A percentile compares a stretch with the other conserved stretches of the same genome.
phyloP scores from a whole-genome alignment of 2,113 vertebrate genomes.

The Notiomystis cincta region DNA sequence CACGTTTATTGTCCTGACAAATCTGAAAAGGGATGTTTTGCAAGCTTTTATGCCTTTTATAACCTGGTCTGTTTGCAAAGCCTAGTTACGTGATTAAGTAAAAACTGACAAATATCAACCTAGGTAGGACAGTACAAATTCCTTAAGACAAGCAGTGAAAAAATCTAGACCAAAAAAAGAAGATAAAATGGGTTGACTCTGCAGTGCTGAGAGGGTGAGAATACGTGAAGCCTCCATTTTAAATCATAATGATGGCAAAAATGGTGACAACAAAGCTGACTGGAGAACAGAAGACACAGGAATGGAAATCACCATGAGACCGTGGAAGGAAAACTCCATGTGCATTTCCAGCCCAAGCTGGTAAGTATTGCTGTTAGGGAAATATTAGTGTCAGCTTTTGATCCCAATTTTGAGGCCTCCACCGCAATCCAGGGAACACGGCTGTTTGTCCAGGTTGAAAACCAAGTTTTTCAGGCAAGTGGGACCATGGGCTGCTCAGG shows the following conservation, averaged over 20 bases:
- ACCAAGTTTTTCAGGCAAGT: not conserved
- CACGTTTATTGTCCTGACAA: not conserved
- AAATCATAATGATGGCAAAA: not conserved
- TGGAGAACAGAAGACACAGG: not conserved
- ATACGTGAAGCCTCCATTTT: not conserved
- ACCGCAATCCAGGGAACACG: not conserved
- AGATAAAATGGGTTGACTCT: not conserved
- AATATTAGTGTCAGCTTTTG: not conserved
- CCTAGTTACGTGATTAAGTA: not conserved
- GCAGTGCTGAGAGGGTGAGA: not conserved
- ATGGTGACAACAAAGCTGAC: not conserved
- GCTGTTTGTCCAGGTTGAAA: not conserved
- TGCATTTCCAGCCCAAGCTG: not conserved
- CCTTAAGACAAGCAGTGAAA: not conserved
- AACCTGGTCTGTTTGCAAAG: not conserved
- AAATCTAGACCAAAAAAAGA: not conserved
- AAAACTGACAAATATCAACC: not conserved
- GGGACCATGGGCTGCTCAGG: not conserved
- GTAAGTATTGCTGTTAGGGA: not conserved
- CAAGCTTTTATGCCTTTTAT: not conserved
- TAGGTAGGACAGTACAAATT: not conserved
- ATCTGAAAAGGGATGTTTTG: not conserved
- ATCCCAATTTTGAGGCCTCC: not conserved
- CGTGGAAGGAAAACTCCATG: not conserved
- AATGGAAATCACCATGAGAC: not conserved